Percentiles rank a stretch among this genome's conserved stretches.
Evolutionary conservation across 2,113 vertebrate species (phyloP).

Genomic region (Amphiprion ocellaris): DNA sequence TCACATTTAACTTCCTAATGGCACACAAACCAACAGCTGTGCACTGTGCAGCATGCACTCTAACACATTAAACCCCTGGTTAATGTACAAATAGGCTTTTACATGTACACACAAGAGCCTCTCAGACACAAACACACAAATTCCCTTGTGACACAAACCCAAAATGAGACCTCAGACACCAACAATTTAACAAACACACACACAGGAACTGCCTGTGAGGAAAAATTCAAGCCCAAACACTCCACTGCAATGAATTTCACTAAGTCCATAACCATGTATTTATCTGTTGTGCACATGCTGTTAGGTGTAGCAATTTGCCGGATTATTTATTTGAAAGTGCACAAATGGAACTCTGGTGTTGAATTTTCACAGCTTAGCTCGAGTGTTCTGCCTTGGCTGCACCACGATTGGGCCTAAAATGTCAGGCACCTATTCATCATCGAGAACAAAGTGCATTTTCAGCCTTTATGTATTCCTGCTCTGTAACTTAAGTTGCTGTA

Average conservation of each 20-base stretch:
- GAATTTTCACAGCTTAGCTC: conserved; percentile 19
- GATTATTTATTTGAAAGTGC: conserved; percentile 28
- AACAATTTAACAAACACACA: conserved; percentile 8
- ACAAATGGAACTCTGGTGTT: conserved; percentile 20
- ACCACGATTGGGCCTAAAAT: conserved; percentile 55
- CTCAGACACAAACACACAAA: conserved; percentile 21
- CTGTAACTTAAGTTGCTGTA: neutral
- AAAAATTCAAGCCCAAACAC: neutral
- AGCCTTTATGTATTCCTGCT: neutral
- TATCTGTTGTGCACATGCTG: conserved; percentile 3
- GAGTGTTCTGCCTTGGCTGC: conserved; percentile 53
- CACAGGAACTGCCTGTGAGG: neutral
- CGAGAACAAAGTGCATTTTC: conserved; percentile 5
- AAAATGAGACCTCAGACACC: conserved; percentile 34
- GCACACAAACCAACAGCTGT: conserved; percentile 9
- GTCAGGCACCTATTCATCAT: conserved; percentile 41
- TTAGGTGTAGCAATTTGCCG: neutral
- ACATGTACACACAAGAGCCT: conserved; percentile 14
- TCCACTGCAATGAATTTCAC: neutral
- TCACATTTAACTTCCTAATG: conserved; percentile 12
- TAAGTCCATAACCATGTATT: conserved; percentile 19
- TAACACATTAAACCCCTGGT: conserved; percentile 30
- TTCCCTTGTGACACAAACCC: neutral
- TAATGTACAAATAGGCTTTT: conserved; percentile 38
- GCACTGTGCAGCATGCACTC: neutral